These are phyloP conservation scores for Sakesphorus luctuosus DNA, from an alignment of 2,113 vertebrate genomes.

Conservation along the genomic window DNA sequence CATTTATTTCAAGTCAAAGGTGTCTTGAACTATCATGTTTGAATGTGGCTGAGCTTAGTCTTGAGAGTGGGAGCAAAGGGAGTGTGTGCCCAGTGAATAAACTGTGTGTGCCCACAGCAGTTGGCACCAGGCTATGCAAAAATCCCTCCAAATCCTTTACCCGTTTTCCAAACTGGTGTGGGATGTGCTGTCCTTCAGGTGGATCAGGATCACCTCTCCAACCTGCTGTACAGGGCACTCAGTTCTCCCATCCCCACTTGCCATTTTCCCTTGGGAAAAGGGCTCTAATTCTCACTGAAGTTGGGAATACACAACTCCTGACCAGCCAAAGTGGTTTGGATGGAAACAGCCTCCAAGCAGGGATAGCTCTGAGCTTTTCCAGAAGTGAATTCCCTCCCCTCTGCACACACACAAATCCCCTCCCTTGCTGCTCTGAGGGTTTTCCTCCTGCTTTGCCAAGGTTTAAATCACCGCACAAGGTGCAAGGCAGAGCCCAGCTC, in stretches of 20 bases:
- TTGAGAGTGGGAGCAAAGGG: fast-evolving
- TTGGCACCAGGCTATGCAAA: fast-evolving
- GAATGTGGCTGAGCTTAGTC: neutral
- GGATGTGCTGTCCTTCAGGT: neutral
- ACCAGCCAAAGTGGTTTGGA: neutral
- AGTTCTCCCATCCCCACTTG: neutral
- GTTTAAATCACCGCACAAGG: neutral
- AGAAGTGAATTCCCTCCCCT: fast-evolving
- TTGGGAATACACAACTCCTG: fast-evolving
- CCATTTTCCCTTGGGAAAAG: too few species aligned
- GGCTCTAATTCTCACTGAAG: neutral
- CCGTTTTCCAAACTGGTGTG: neutral
- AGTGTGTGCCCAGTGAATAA: fast-evolving
- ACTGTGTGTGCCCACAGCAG: neutral
- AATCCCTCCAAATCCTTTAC: neutral
- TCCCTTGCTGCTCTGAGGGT: neutral
- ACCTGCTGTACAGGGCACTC: fast-evolving
- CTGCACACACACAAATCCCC: neutral
- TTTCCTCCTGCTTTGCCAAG: neutral
- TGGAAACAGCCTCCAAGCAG: neutral
- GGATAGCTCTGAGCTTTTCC: neutral
- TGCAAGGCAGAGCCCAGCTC: neutral
- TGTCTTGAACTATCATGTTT: fast-evolving
- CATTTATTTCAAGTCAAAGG: neutral
- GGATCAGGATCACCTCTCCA: neutral